Evolutionary conservation across 1,140 invertebrate genomes (phyloP).

Genomic region (Anastrepha ludens): DNA sequence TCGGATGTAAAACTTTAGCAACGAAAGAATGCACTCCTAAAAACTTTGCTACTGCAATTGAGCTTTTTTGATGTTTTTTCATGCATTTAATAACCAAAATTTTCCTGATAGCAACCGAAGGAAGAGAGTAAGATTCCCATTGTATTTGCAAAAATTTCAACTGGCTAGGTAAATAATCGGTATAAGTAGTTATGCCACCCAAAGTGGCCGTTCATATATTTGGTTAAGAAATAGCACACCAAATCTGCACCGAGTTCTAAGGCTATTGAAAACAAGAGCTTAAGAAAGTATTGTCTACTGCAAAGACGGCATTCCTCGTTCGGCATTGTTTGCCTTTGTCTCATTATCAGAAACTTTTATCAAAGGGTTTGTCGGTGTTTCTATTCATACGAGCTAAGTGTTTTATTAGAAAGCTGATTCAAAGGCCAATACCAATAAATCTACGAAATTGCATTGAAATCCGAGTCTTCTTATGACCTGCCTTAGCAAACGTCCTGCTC

Average conservation of each 20-base stretch:
- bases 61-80: conserved; percentile 90
- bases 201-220: conserved; percentile 99
- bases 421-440: no score
- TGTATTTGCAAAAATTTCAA: conserved; percentile 93
- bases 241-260: conserved; percentile 94
- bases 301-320: conserved; percentile 82
- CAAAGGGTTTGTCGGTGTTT: conserved; percentile 98
- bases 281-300: conserved; percentile 98
- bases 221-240: conserved; percentile 94
- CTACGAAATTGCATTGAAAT: no score
- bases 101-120: conserved; percentile 96
- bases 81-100: conserved; percentile 98
- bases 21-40: conserved; percentile 87
- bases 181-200: conserved; percentile 89
- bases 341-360: conserved; percentile 94
- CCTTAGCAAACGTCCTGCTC: no score
- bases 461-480: no score
- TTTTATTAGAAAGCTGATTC: no score
- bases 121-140: conserved; percentile 95
- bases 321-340: conserved; percentile 79
- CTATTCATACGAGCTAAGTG: conserved; percentile 91
- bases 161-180: conserved; percentile 82
- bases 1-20: conserved; percentile 89
- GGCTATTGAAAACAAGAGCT: conserved; percentile 97
- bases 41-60: conserved; percentile 85